Conservation (phyloP, 1,140 invertebrate species). For the silkworm (Bombyx mori) region DNA sequence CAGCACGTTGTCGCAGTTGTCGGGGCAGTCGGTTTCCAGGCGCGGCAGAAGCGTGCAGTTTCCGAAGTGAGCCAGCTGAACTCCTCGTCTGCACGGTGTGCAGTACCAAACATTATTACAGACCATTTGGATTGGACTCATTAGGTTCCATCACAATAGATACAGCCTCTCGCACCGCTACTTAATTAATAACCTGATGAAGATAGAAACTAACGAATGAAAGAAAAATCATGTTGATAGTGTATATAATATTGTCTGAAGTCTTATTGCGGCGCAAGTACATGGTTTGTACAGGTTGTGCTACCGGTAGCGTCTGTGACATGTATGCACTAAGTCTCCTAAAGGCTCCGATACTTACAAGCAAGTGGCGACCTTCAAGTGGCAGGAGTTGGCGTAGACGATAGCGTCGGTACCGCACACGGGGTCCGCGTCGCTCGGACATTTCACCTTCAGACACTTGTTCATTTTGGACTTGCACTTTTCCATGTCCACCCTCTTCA, state of each 20-base stretch:
- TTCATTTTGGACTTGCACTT: slow-evolving; percentile 81
- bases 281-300: too few species aligned
- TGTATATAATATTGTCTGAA: too few species aligned
- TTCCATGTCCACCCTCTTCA: slow-evolving; percentile 80
- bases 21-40: slow-evolving; percentile 79
- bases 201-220: too few species aligned
- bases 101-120: too few species aligned
- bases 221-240: too few species aligned
- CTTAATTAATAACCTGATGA: too few species aligned
- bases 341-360: slow-evolving; percentile 73
- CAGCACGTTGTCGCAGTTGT: slow-evolving; percentile 78
- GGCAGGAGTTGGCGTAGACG: slow-evolving; percentile 86
- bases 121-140: too few species aligned
- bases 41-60: slow-evolving; percentile 83
- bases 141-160: too few species aligned
- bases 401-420: slow-evolving; percentile 88
- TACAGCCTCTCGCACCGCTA: too few species aligned
- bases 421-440: slow-evolving; percentile 76
- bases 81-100: slow-evolving; percentile 76
- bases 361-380: slow-evolving; percentile 85
- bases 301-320: too few species aligned
- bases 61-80: slow-evolving; percentile 89
- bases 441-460: slow-evolving; percentile 81
- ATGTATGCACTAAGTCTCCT: too few species aligned
- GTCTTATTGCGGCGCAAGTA: too few species aligned